Evolutionary conservation across 1,140 invertebrate species (phyloP), one percentile per base, ranked within the genome.

Genomic region (Brachionus rubens): DNA sequence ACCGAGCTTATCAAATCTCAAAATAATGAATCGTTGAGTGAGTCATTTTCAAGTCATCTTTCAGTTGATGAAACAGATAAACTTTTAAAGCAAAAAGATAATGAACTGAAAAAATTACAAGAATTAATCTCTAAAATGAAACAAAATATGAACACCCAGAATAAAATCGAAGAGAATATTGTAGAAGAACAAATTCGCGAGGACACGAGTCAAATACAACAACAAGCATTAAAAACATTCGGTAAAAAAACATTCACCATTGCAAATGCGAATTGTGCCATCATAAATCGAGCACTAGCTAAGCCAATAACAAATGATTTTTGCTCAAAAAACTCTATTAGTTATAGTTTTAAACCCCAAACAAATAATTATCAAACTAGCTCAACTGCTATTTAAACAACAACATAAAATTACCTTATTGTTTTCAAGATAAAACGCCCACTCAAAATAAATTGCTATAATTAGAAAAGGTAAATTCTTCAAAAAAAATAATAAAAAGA

Each of bases 1-100:
- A 83, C 83, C 21, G 78, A 80, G 6, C 46, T 50, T 3, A 48
- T 72, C 1, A 48, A 72, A 72, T 24, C 59, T 72, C 78, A 87
- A 14, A 70, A 79, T 81, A 54, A 80, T 84, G 14, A 77, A 36
- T 9, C 3, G 9, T 5, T 36, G 79, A 33, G 75, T 6, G 36
- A 16, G 33, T n/a, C n/a, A n/a, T n/a, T n/a, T n/a, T n/a, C n/a
- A 24, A 70, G 50, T n/a, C 24, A 48, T n/a, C 30, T 19, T 5
- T 19, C n/a, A 7, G 5, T 21, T 41, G 36, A 65, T 19, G 47
- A 72, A 26, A 41, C 68, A 14, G 68, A 48, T 36, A 72, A 72
- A 40, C 16, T 72, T 6, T 48, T 72, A 40, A 12, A 72, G 16
- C 68, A 72, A 54, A 72, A 72, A 72, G 68, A 72, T 16, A 36